Evolutionary conservation across 2,888 invertebrate species (phyloP).

Genomic region (Trissonchulus latispiculum): DNA sequence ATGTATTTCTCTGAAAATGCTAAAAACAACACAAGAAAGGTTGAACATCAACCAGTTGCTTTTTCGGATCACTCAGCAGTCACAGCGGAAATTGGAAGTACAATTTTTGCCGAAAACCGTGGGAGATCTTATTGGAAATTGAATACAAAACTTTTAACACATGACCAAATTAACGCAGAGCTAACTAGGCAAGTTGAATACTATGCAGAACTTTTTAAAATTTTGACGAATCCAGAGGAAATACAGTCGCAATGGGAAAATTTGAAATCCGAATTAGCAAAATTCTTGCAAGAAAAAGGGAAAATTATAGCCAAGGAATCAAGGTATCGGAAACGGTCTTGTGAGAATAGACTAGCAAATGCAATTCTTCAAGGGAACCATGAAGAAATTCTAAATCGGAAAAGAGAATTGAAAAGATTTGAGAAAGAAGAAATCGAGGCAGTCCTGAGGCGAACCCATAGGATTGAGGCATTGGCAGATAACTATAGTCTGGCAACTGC

Average conservation of each 20-base stretch:
- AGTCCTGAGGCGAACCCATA: not conserved
- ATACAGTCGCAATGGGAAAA: not conserved
- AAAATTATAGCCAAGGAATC: not conserved
- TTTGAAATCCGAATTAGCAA: not conserved
- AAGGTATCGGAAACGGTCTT: too few species aligned
- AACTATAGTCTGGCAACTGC: not conserved
- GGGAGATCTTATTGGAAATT: slow-evolving; percentile 16
- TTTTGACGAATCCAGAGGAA: not conserved
- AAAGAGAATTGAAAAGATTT: too few species aligned
- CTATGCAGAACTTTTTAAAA: not conserved
- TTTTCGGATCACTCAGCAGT: not conserved
- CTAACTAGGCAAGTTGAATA: not conserved
- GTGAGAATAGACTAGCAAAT: too few species aligned
- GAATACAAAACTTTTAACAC: not conserved
- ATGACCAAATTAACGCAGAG: not conserved
- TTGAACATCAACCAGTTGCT: not conserved
- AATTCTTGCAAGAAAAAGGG: not conserved
- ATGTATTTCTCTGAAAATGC: not conserved
- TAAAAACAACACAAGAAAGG: too few species aligned
- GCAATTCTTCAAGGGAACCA: too few species aligned
- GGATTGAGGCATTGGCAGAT: not conserved
- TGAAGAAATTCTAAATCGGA: too few species aligned
- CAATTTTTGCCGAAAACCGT: not conserved
- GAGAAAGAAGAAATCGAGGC: not conserved
- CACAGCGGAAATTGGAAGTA: not conserved